Conservation (phyloP, 1,140 invertebrate genomes). For the Drosophila tropicalis region DNA sequence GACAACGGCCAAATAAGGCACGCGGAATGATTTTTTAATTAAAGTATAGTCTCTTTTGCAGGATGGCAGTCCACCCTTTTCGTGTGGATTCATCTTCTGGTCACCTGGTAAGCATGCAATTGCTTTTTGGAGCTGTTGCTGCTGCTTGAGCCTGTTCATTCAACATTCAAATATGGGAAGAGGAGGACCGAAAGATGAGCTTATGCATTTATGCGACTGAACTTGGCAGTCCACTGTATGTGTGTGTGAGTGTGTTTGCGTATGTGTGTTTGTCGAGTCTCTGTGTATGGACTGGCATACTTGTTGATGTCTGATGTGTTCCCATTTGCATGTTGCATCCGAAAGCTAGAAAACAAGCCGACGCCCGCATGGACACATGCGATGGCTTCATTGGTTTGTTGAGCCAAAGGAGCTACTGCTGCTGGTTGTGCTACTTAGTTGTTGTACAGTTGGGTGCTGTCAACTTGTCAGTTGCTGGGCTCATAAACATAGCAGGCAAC, state of each 20-base stretch:
- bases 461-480: slow-evolving; percentile 61
- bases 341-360: slow-evolving; percentile 37
- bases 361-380: slow-evolving; percentile 45
- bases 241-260: slow-evolving; percentile 4
- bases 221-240: slow-evolving; percentile 59
- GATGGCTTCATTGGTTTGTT: slow-evolving; percentile 56
- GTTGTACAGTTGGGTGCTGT: slow-evolving; percentile 44
- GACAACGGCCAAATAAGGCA: slow-evolving; percentile 30
- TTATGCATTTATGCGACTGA: slow-evolving; percentile 72
- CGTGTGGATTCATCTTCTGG: slow-evolving; percentile 23
- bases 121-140: slow-evolving; percentile 2
- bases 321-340: slow-evolving; percentile 48
- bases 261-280: slow-evolving; percentile 15
- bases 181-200: slow-evolving; percentile 13
- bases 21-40: slow-evolving; percentile 22
- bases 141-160: neutral
- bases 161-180: neutral
- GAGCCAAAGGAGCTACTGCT: slow-evolving; percentile 20
- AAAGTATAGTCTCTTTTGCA: slow-evolving; percentile 13
- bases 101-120: slow-evolving; percentile 29
- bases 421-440: slow-evolving; percentile 23
- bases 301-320: slow-evolving; percentile 53
- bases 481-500: slow-evolving; percentile 51
- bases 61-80: slow-evolving; percentile 29
- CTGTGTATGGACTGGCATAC: slow-evolving; percentile 35